These are phyloP conservation scores for Eriocheir sinensis DNA, from an alignment of 1,140 invertebrate genomes.

Conservation along the genomic window DNA sequence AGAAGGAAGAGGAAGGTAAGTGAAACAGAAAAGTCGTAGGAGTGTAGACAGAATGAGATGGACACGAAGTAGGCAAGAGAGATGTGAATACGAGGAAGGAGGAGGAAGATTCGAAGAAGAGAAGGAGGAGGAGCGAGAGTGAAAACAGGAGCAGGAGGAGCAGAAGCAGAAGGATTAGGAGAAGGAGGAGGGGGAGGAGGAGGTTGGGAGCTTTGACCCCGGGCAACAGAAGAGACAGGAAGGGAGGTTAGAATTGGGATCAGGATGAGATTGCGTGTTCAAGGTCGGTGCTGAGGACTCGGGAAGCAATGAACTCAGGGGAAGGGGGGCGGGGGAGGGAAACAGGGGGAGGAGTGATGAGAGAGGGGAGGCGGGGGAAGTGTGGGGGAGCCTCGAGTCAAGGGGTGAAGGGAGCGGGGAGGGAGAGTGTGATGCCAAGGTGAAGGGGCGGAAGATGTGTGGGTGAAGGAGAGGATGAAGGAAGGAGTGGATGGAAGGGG, in stretches of 20 bases:
- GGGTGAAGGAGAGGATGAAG: not conserved
- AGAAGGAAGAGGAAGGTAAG: not conserved
- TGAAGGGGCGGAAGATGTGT: not conserved
- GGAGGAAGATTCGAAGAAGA: too few species aligned
- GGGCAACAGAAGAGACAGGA: constrained; percentile 7
- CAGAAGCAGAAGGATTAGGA: not conserved
- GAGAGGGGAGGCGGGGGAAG: not conserved
- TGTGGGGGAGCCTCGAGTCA: too few species aligned
- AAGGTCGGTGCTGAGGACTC: not conserved
- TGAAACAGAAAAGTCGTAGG: not conserved
- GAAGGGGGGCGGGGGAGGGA: not conserved
- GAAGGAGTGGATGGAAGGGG: not conserved
- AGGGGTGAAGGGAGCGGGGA: not conserved
- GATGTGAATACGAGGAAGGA: not conserved
- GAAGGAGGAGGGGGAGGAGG: not conserved
- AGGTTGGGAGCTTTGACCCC: not conserved
- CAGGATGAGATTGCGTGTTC: not conserved
- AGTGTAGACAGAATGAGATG: not conserved
- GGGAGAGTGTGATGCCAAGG: not conserved
- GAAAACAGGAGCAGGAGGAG: too few species aligned
- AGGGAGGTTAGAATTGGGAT: not conserved
- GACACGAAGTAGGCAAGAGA: not conserved
- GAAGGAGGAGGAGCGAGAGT: too few species aligned
- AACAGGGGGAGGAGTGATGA: too few species aligned
- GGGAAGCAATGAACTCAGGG: not conserved